Evolutionary conservation across 2,113 vertebrate species (phyloP), one percentile per base, ranked within the genome.

Genomic region (Gambusia affinis): DNA sequence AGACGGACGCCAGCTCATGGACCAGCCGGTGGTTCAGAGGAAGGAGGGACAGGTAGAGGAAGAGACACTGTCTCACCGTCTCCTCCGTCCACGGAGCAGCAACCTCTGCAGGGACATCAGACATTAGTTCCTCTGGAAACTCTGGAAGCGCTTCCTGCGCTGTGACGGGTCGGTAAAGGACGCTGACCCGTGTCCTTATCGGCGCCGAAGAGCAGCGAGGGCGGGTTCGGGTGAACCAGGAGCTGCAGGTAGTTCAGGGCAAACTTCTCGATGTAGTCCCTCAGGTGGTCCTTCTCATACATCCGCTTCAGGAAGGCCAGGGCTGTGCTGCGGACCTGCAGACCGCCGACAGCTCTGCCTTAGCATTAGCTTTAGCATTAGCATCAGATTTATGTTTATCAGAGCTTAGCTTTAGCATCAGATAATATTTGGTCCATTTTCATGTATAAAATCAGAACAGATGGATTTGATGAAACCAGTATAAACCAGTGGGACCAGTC

Each of bases 221-320:
- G 97, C 0, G 97, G 97, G 86, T 99, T 99, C 62, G 97, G 97
- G 64, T 99, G 97, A 19, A 98, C 97, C 47, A 99, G 88, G 0
- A 98, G 96, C 94, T 98, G 97, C 80, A 99, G 94, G 93, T 98
- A 98, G 90, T 98, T 99, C 73, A 99, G 94, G 1, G 96, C 97
- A 28, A 97, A 98, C 76, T 97, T 97, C 91, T 99, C 97, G 12
- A 99, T 96, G 29, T 97, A 98, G 67, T 96, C 96, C 1, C 96
- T 92, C 17, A 99, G 95, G 24, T 96, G 96, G 1, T 97, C 96
- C 80, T 96, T 97, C 90, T 99, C 97, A 0, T 99, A 99, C 95
- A 99, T 95, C 1, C 96, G 91, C 88, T 97, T 99, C 74, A 99
- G 96, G 87, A 98, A 98, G 11, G 94, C 91, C 72, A 99, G 87